These are phyloP conservation scores for Arctia plantaginis DNA, from an alignment of 2,888 invertebrate species.

Conservation along the genomic window DNA sequence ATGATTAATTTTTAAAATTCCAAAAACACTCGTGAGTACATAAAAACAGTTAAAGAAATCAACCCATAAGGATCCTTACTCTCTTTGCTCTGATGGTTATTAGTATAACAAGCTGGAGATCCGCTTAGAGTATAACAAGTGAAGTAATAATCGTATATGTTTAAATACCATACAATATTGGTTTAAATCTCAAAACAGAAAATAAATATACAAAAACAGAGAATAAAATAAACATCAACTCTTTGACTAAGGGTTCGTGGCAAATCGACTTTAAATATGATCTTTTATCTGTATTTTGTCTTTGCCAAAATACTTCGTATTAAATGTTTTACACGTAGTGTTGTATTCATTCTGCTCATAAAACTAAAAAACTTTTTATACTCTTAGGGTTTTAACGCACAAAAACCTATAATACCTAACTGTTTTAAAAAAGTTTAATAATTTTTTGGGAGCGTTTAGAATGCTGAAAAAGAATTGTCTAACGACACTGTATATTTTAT, in stretches of 20 bases:
- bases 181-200: neutral
- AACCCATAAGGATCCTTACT: neutral
- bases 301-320: neutral
- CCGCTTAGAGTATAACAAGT: slow-evolving; percentile 10
- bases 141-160: neutral
- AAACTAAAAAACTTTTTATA: neutral
- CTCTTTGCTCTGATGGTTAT: neutral
- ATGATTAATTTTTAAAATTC: neutral
- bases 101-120: neutral
- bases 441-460: neutral
- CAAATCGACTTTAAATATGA: too few species aligned
- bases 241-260: too few species aligned
- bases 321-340: neutral
- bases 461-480: slow-evolving; percentile 10
- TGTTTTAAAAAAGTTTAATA: neutral
- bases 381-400: neutral
- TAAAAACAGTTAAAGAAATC: neutral
- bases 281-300: neutral
- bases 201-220: too few species aligned
- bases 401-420: neutral
- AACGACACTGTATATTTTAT: slow-evolving; percentile 25
- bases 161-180: neutral
- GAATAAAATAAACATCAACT: too few species aligned
- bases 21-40: neutral
- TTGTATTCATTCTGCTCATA: neutral